Base-by-base conservation (phyloP, 2,113 vertebrate genomes). In the Ceyx melanurus region DNA sequence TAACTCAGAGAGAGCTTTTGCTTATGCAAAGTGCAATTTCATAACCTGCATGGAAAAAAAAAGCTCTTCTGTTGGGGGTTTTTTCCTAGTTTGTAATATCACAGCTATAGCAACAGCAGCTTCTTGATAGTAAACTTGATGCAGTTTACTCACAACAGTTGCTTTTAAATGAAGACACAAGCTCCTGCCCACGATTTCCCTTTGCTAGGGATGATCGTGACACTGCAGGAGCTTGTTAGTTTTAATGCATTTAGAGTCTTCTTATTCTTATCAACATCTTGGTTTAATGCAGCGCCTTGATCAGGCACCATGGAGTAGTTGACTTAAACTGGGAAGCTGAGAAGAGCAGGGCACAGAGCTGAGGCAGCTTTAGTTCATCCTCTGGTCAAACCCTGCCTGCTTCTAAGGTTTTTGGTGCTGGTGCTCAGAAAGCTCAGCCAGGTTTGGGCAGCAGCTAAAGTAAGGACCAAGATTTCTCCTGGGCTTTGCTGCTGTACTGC, bases 201-300 rank as follows among this genome's bases (percentile, higher is more conserved):
- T 21, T 40, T 33, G 40, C 68, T 91, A 7, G 51, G 31, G 26
- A 1, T 1, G 13, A 14, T 21, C 1, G 1, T 10, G 66, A 35
- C 11, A 0, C 42, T 35, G 1, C 0, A 13, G 45, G 3, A 5
- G 8, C 19, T 6, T 3, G 15, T 19, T 5, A 2, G 11, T 3
- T 73, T 35, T 7, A 22, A 84, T 42, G 13, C 6, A 25, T 45
- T 7, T 42, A 37, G 15, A 43, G 9, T 15, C 25, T 13, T 0
- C 13, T 58, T 9, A 1, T n/a, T 80, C 87, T 67, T 48, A 13
- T 3, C 43, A 15, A 3, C 56, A 3, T 4, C 35, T 45, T 7
- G 40, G 35, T 33, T 13, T 15, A 17, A 9, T 1, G 22, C 3
- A 45, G 29, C 40, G 12, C 62, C 51, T 16, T 8, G 48, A 17